Evolutionary conservation across 2,888 invertebrate genomes (phyloP).

Genomic region (Arctia plantaginis): DNA sequence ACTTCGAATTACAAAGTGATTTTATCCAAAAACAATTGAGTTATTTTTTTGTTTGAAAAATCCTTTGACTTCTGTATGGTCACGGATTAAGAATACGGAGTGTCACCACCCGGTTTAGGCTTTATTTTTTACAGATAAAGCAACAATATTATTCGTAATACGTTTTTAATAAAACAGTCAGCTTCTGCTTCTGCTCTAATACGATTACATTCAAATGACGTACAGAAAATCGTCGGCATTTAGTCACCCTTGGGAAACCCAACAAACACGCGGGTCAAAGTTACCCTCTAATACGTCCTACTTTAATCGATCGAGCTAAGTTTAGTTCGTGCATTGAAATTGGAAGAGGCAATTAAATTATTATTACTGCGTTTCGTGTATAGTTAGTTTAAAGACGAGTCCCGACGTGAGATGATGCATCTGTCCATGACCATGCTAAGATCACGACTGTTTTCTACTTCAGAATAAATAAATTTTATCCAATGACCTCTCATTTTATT

Average conservation of each 20-base stretch:
- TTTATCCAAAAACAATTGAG: too few relatives aligned
- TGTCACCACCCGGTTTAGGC: too few relatives aligned
- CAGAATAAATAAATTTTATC: constrained; percentile 2
- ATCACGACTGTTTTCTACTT: constrained; percentile 12
- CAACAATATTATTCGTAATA: too few relatives aligned
- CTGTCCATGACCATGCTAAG: constrained; percentile 11
- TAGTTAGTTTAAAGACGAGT: constrained; percentile 1
- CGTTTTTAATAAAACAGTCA: not conserved
- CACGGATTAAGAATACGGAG: too few relatives aligned
- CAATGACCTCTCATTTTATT: not conserved
- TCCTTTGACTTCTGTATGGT: too few relatives aligned
- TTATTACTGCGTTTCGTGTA: not conserved
- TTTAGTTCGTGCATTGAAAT: constrained; percentile 10
- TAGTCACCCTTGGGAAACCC: constrained; percentile 11
- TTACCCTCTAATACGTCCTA: not conserved
- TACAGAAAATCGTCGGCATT: not conserved
- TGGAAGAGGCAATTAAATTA: not conserved
- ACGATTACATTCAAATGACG: not conserved
- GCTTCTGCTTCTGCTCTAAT: not conserved
- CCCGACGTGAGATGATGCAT: constrained; percentile 7
- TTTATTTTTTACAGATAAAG: too few relatives aligned
- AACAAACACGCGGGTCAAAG: not conserved
- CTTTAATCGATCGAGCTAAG: not conserved
- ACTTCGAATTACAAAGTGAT: not conserved
- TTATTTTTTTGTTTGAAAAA: too few relatives aligned